Conservation (phyloP, 2,113 vertebrate genomes). For the Aix galericulata region DNA sequence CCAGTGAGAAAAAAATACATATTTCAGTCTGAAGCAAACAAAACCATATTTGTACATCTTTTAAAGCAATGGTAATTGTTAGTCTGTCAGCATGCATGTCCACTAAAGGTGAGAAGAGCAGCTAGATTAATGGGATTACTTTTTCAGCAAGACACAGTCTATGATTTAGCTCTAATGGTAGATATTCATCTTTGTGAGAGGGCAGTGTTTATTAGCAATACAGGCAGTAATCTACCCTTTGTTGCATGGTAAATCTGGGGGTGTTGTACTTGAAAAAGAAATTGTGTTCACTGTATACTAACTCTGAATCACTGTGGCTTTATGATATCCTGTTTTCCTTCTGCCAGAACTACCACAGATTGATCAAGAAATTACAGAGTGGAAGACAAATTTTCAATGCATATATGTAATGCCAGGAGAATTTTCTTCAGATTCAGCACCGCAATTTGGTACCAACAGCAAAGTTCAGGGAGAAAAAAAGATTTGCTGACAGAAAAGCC, state of each 20-base stretch:
- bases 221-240: neutral
- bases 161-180: neutral
- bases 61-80: neutral
- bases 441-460: neutral
- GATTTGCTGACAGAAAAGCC: neutral
- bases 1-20: neutral
- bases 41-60: neutral
- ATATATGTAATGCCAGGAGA: neutral
- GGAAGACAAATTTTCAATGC: neutral
- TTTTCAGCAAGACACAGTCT: rapidly evolving
- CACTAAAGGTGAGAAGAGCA: neutral
- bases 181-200: neutral
- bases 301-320: neutral
- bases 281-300: neutral
- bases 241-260: neutral
- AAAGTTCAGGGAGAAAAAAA: neutral
- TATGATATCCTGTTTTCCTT: neutral
- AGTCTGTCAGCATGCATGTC: neutral
- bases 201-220: neutral
- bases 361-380: neutral
- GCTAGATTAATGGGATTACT: neutral
- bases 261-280: neutral
- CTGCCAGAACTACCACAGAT: neutral
- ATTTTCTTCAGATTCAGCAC: neutral
- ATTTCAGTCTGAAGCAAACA: neutral